These are phyloP conservation scores for Ophioninae sp. DNA, from an alignment of 2,888 invertebrate species.

Conservation along the genomic window DNA sequence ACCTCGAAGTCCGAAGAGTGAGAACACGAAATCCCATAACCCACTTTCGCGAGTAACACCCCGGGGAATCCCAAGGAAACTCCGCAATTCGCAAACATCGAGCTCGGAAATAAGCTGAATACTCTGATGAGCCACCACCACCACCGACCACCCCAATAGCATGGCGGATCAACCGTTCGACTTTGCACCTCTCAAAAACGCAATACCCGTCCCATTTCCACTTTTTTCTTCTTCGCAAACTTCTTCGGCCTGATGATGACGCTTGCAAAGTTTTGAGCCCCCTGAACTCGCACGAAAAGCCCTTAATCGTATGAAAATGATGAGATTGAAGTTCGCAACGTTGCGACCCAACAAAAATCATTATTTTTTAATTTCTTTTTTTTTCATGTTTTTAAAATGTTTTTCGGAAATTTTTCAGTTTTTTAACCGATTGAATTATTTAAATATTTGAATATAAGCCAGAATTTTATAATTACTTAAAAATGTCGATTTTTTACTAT, in stretches of 20 bases:
- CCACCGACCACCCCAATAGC: not conserved
- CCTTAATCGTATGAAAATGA: not conserved
- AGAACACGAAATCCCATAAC: constrained; percentile 55
- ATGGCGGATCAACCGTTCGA: constrained; percentile 13
- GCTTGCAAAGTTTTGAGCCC: constrained; percentile 20
- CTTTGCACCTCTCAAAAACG: not conserved
- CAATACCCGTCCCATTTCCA: not conserved
- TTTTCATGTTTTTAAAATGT: too few relatives aligned
- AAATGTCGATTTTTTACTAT: too few relatives aligned
- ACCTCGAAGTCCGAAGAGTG: constrained; percentile 5
- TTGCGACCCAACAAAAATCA: too few relatives aligned
- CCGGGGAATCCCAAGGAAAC: constrained; percentile 15
- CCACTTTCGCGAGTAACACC: constrained; percentile 54
- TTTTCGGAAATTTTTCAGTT: too few relatives aligned
- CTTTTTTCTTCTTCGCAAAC: not conserved
- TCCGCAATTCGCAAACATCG: constrained; percentile 9
- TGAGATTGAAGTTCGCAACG: not conserved
- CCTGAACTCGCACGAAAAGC: not conserved
- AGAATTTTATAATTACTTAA: too few relatives aligned
- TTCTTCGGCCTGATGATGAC: not conserved
- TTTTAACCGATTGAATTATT: too few relatives aligned
- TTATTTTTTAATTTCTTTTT: too few relatives aligned
- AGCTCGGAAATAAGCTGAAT: constrained; percentile 11
- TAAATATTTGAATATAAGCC: too few relatives aligned
- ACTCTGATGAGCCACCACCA: not conserved